A percentile compares a stretch with the other conserved stretches of the same genome.
Evolutionary conservation across 1,140 invertebrate species (phyloP).

Genomic region (Drosophila albomicans): DNA sequence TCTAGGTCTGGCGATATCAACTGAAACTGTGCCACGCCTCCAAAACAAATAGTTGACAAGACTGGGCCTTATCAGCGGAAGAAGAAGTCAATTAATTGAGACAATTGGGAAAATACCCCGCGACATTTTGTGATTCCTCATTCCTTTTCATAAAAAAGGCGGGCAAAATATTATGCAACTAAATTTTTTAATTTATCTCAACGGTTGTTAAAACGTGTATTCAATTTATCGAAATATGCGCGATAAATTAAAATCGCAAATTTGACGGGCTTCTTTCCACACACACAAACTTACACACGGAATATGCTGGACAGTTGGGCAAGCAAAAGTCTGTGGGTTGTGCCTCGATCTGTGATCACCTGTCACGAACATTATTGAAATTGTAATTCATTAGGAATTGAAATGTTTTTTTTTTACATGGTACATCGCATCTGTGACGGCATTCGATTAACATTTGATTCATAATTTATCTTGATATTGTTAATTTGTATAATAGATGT

Average conservation of each 20-base stretch:
- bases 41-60: slow-evolving; percentile 25
- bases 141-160: no score
- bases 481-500: slow-evolving; percentile 29
- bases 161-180: no score
- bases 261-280: background rate
- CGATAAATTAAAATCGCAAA: slow-evolving; percentile 22
- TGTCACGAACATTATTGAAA: slow-evolving; percentile 14
- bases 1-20: background rate
- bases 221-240: background rate
- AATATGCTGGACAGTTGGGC: background rate
- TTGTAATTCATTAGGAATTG: slow-evolving; percentile 14
- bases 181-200: no score
- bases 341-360: background rate
- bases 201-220: no score
- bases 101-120: background rate
- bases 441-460: slow-evolving; percentile 65
- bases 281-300: background rate
- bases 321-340: background rate
- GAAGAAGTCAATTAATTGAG: background rate
- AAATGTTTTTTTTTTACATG: no score
- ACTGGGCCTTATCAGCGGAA: slow-evolving; percentile 34
- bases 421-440: slow-evolving; percentile 28
- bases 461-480: slow-evolving; percentile 43
- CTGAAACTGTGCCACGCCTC: background rate
- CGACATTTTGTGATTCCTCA: no score